Conservation (phyloP, 1,140 invertebrate species). For the Melanaphis sacchari region DNA sequence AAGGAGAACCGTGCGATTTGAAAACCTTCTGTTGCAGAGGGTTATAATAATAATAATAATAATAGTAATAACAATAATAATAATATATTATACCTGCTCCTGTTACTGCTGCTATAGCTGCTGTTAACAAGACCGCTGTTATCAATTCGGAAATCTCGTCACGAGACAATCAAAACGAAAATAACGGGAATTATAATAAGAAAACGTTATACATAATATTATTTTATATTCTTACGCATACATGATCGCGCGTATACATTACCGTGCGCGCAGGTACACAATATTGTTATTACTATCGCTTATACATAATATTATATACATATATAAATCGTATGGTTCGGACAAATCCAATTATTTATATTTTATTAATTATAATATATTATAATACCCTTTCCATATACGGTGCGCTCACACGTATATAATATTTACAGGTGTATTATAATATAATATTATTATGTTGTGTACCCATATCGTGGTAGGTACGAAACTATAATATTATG, state of each 20-base stretch:
- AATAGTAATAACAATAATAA: neutral
- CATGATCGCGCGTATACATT: neutral
- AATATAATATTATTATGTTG: neutral
- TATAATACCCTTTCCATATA: constrained; percentile 11
- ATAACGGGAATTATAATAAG: constrained; percentile 45
- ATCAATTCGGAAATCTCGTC: constrained; percentile 38
- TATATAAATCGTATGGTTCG: neutral
- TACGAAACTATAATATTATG: neutral
- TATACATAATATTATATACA: neutral
- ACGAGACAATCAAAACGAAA: constrained; percentile 44
- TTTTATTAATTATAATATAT: constrained; percentile 15
- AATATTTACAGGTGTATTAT: neutral
- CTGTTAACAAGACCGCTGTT: constrained; percentile 6
- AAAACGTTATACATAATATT: neutral
- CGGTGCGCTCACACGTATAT: neutral
- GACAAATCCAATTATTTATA: constrained; percentile 35
- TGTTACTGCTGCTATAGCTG: neutral
- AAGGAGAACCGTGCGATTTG: neutral
- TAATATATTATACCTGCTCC: neutral
- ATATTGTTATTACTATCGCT: neutral
- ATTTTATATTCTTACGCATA: neutral
- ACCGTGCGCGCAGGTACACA: neutral
- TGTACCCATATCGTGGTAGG: neutral
- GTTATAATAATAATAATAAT: neutral
- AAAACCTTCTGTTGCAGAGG: neutral